These are phyloP conservation scores for Actinopyga echinites DNA, from an alignment of 53 echinoderm and acorn worm species.

Conservation along the genomic window DNA sequence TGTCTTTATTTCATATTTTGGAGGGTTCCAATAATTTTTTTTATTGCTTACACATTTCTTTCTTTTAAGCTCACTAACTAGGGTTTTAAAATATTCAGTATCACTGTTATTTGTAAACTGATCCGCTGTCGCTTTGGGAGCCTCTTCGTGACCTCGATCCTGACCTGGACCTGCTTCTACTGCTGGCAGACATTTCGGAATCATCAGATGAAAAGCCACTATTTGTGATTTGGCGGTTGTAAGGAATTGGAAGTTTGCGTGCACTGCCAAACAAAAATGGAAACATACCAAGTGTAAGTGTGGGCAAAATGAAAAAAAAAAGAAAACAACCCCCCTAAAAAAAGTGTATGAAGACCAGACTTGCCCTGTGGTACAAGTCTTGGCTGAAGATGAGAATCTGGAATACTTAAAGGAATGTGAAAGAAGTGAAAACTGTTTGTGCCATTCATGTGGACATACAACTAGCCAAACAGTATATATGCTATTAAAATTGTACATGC, in stretches of 20 bases:
- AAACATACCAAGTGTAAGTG: not conserved
- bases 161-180: slow-evolving; percentile 28
- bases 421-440: no score
- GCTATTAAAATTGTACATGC: no score
- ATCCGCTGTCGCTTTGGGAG: not conserved
- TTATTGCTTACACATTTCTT: no score
- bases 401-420: not conserved
- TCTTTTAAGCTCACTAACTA: no score
- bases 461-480: no score
- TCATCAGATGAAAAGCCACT: slow-evolving; percentile 16
- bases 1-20: no score
- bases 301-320: not conserved
- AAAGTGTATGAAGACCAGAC: not conserved
- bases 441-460: no score
- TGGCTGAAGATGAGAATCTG: not conserved
- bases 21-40: no score
- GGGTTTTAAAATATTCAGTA: no score
- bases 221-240: slow-evolving; percentile 67
- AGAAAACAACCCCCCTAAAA: no score
- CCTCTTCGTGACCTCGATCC: slow-evolving; percentile 4
- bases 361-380: not conserved
- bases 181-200: slow-evolving; percentile 29
- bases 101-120: not conserved
- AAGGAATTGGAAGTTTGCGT: slow-evolving; percentile 91
- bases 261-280: slow-evolving; percentile 62